These are phyloP conservation scores for Cephus pygmeus DNA, from an alignment of 2,888 invertebrate species.

Conservation along the genomic window DNA sequence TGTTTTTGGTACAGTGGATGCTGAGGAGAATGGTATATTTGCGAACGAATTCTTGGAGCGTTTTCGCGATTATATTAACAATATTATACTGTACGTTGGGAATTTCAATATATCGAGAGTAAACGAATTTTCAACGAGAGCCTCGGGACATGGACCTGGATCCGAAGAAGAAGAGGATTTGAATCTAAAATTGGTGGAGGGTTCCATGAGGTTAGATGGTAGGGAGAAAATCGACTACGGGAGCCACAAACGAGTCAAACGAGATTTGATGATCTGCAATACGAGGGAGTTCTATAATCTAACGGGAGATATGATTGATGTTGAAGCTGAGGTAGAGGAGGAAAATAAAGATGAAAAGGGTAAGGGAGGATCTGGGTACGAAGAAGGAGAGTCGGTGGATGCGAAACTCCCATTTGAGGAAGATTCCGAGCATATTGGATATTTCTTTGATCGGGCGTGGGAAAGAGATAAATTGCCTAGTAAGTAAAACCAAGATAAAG, in stretches of 20 bases:
- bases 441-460: constrained; percentile 67
- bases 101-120: constrained; percentile 18
- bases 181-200: constrained; percentile 3
- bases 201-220: constrained; percentile 1
- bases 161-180: constrained; percentile 7
- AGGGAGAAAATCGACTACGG: constrained; percentile 6
- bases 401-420: constrained; percentile 27
- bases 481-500: constrained; percentile 24
- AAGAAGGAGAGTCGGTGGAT: constrained; percentile 20
- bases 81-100: background rate
- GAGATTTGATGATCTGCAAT: constrained; percentile 25
- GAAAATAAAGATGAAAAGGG: constrained; percentile 25
- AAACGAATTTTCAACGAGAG: constrained; percentile 14
- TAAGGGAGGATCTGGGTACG: constrained; percentile 27
- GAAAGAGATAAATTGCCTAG: constrained; percentile 46
- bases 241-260: constrained; percentile 23
- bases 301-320: constrained; percentile 67
- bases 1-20: background rate
- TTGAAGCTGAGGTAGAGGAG: constrained; percentile 50
- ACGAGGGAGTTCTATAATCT: constrained; percentile 62
- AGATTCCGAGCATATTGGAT: constrained; percentile 64
- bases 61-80: background rate
- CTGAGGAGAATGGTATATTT: background rate
- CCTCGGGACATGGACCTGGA: constrained; percentile 12
- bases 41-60: background rate